Conservation (phyloP, 2,113 vertebrate genomes). For the Chamaetylas fuelleborni region DNA sequence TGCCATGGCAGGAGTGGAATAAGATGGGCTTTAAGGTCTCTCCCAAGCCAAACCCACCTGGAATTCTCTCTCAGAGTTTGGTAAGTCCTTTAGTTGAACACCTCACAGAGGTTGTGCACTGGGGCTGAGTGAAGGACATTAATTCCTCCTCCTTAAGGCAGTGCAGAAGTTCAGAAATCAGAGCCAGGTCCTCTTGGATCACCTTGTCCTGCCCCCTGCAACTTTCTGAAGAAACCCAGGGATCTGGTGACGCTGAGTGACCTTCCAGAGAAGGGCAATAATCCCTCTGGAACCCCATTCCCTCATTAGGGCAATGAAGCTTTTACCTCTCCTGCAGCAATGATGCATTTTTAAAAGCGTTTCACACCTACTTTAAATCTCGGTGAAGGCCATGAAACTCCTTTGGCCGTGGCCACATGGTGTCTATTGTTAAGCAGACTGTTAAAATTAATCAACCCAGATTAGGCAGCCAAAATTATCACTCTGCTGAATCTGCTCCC, state of each 20-base stretch:
- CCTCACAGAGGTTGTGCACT: not conserved
- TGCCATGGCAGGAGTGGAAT: not conserved
- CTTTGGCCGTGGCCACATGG: not conserved
- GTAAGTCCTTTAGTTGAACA: not conserved
- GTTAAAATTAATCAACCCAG: conserved; percentile 19
- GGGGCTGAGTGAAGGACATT: not conserved
- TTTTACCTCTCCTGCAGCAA: not conserved
- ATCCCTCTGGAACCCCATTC: not conserved
- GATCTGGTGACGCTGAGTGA: not conserved
- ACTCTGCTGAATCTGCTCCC: not conserved
- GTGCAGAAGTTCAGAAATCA: not conserved
- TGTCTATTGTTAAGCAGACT: not conserved
- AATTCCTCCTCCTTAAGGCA: not conserved
- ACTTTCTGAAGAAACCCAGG: not conserved
- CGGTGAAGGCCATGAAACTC: not conserved
- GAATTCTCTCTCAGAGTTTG: not conserved
- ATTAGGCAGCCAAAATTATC: conserved; percentile 32
- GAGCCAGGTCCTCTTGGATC: not conserved
- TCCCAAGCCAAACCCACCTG: not conserved
- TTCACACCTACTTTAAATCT: conserved; percentile 17
- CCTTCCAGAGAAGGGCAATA: not conserved
- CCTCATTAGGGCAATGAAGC: not conserved
- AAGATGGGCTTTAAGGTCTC: not conserved
- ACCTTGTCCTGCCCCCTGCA: not conserved
- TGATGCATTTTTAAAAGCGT: not conserved